A percentile compares a stretch with the other conserved stretches of the same genome.
phyloP scores from a whole-genome alignment of 2,797 vertebrate genomes.

The Tympanoctomys barrerae region DNA sequence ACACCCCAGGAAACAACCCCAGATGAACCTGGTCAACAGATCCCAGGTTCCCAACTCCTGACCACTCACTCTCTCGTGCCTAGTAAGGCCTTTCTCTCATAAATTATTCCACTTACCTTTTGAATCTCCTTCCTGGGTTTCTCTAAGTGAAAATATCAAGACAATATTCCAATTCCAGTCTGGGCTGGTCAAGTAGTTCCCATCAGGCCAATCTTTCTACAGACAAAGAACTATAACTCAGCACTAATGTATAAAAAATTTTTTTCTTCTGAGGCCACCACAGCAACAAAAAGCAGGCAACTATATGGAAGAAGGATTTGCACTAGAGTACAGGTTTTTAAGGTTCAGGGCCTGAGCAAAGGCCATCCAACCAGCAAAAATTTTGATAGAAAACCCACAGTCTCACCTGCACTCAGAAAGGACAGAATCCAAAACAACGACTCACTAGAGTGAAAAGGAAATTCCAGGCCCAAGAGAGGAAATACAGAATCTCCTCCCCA shows the following conservation, averaged over 20 bases:
- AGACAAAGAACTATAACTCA: neutral
- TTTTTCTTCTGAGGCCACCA: neutral
- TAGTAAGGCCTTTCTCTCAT: neutral
- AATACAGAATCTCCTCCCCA: neutral
- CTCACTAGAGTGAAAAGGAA: neutral
- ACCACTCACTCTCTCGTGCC: neutral
- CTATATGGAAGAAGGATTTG: neutral
- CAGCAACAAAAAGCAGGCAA: neutral
- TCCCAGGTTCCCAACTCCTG: neutral
- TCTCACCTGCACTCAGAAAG: neutral
- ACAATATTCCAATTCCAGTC: conserved; percentile 1
- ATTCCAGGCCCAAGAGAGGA: conserved; percentile 15
- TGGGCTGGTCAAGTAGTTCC: neutral
- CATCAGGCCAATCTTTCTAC: neutral
- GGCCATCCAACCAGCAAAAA: neutral
- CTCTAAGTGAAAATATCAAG: neutral
- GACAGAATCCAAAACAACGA: neutral
- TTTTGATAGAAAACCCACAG: neutral
- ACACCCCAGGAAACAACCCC: neutral
- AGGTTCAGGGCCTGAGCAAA: neutral
- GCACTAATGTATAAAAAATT: neutral
- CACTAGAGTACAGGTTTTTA: neutral
- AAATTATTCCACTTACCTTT: conserved; percentile 23
- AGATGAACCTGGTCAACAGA: neutral
- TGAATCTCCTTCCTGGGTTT: neutral